Percentiles rank a stretch among this genome's conserved stretches.
phyloP scores from a whole-genome alignment of 1,140 invertebrate genomes.

The Hyles vespertilio region DNA sequence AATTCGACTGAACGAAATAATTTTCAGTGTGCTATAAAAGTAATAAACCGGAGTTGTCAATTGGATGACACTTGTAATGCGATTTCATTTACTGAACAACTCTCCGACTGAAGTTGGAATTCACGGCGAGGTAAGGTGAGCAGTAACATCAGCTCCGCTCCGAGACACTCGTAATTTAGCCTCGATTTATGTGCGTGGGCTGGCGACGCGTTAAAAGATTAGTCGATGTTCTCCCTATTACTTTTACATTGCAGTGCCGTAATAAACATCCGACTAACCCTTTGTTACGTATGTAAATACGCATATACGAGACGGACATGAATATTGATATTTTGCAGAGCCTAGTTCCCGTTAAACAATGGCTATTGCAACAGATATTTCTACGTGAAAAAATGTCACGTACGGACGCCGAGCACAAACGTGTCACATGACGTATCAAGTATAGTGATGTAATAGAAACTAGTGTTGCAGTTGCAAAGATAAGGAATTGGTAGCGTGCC shows the following conservation, averaged over 20 bases:
- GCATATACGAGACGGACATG: too few species aligned
- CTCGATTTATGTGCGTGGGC: constrained; percentile 69
- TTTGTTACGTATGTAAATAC: background rate
- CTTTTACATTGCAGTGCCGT: background rate
- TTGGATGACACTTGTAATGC: constrained; percentile 17
- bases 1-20: constrained; percentile 22
- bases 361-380: too few species aligned
- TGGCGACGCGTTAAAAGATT: constrained; percentile 68
- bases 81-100: constrained; percentile 14
- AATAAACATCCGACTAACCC: constrained; percentile 2
- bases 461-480: too few species aligned
- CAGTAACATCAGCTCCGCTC: constrained; percentile 43
- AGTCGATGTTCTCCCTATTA: constrained; percentile 27
- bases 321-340: too few species aligned
- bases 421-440: too few species aligned
- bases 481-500: too few species aligned
- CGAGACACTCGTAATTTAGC: constrained; percentile 53
- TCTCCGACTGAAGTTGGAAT: constrained; percentile 41
- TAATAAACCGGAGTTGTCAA: constrained; percentile 32
- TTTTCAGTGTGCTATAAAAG: constrained; percentile 26
- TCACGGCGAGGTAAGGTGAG: constrained; percentile 49
- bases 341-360: too few species aligned
- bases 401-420: too few species aligned
- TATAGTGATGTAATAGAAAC: too few species aligned
- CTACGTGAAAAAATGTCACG: too few species aligned